Evolutionary conservation across 2,797 vertebrate genomes (phyloP), one percentile per base, ranked within the genome.

Genomic region (Lutjanus campechanus): DNA sequence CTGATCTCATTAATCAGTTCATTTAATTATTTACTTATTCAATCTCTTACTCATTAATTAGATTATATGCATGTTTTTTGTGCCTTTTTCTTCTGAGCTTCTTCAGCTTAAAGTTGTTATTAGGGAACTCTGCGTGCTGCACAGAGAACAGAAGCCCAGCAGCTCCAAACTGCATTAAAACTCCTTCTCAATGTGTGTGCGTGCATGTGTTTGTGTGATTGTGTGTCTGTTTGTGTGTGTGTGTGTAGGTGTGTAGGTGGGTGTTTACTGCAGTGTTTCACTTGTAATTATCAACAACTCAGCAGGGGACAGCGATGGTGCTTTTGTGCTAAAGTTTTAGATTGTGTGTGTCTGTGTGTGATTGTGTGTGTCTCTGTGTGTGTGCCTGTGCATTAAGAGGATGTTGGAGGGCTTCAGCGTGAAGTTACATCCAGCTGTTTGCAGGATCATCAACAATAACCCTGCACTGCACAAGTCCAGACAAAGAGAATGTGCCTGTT

Each of bases 271-370:
- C 74, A 84, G 84, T 81, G 83, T 82, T 88, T 82, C 77, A 86
- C 74, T 85, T 84, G 84, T 89, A 92, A 85, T 90, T 90, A 90
- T 91, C 84, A 74, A 63, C 84, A 82, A 50, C 84, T 80, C 90
- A 79, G 85, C 83, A 75, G 90, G 87, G 61, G 65, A 69, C 20
- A 60, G 61, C 10, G 66, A 66, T 70, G 77, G 62, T 78, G 82
- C 51, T 25, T 73, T 40, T 85, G 76, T 85, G 68, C 73, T 56
- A 10, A 53, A 29, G 46, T 64, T 56, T 78, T 65, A 53, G 25
- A 41, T 41, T 50, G 19, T 43, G 51, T 59, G 53, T 65, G 61
- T 55, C 16, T 20, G 65, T 40, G 41, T 62, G 56, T 69, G 55
- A 44, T 36, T 51, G n/a, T 44, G 29, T 44, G 47, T 46, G 55